Percentiles rank a stretch among this genome's conserved stretches.
phyloP scores from a whole-genome alignment of 1,140 invertebrate species.

The Hylaeus volcanicus region DNA sequence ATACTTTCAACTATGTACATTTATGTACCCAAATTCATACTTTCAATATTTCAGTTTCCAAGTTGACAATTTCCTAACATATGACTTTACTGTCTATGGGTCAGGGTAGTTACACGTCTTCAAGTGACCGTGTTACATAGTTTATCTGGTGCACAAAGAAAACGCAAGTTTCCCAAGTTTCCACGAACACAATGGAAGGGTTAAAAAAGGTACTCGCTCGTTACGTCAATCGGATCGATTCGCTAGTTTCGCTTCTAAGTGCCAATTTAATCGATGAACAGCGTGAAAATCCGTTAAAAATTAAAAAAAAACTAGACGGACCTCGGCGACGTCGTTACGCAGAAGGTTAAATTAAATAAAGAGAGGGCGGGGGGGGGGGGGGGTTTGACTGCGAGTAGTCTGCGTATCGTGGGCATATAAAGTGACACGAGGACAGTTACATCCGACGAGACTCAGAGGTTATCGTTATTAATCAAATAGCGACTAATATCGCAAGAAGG shows the following conservation, averaged over 20 bases:
- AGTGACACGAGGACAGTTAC: neutral
- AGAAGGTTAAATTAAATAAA: constrained; percentile 19
- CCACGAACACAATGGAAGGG: too few species aligned
- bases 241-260: too few species aligned
- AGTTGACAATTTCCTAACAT: too few species aligned
- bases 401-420: neutral
- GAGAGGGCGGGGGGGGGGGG: neutral
- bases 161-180: too few species aligned
- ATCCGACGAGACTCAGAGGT: neutral
- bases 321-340: neutral
- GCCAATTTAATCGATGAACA: neutral
- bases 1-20: too few species aligned
- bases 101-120: too few species aligned
- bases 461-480: constrained; percentile 12
- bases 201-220: neutral
- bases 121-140: too few species aligned
- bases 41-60: too few species aligned
- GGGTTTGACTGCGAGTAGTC: neutral
- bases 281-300: neutral
- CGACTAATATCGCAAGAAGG: neutral
- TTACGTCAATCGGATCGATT: neutral
- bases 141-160: too few species aligned
- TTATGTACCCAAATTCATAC: too few species aligned
- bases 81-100: too few species aligned
- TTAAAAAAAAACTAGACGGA: too few species aligned